Conservation (phyloP, 2,797 vertebrate genomes). For the Percopsis omiscomaycus region DNA sequence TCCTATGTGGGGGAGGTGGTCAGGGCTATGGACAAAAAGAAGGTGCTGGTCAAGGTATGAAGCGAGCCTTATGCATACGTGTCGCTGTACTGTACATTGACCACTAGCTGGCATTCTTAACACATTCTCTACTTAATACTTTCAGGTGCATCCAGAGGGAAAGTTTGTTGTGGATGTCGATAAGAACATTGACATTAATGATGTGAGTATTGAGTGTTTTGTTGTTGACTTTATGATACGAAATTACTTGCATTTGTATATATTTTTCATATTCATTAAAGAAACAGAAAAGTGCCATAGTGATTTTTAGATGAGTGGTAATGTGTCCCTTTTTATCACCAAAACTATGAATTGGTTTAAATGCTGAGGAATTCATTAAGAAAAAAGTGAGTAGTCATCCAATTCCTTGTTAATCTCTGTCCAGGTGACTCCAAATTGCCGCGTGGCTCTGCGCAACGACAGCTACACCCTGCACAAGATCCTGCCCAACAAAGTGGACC, state of each 20-base stretch:
- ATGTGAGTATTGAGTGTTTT: slow-evolving; percentile 79
- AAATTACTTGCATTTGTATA: too few species aligned
- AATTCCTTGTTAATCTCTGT: background rate
- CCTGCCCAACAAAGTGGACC: slow-evolving; percentile 97
- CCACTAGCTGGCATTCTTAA: background rate
- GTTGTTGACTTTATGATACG: background rate
- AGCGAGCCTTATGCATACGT: background rate
- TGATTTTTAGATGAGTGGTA: too few species aligned
- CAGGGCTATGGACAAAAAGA: slow-evolving; percentile 99
- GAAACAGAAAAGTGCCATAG: too few species aligned
- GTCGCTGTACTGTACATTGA: background rate
- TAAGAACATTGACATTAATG: slow-evolving; percentile 99
- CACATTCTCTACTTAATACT: slow-evolving; percentile 3
- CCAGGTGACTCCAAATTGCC: slow-evolving; percentile 96
- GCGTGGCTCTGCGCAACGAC: slow-evolving; percentile 94
- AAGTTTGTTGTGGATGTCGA: slow-evolving; percentile 99
- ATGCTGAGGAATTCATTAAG: background rate
- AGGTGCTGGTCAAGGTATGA: slow-evolving; percentile 94
- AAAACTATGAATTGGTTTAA: background rate
- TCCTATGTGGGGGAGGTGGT: slow-evolving; percentile 98
- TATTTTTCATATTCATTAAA: too few species aligned
- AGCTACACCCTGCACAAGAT: slow-evolving; percentile 99
- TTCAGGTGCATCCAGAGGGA: slow-evolving; percentile 94
- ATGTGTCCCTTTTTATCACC: background rate
- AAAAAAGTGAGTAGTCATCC: background rate